Conservation (phyloP, 2,113 vertebrate genomes). For the Proterorhinus semilunaris region DNA sequence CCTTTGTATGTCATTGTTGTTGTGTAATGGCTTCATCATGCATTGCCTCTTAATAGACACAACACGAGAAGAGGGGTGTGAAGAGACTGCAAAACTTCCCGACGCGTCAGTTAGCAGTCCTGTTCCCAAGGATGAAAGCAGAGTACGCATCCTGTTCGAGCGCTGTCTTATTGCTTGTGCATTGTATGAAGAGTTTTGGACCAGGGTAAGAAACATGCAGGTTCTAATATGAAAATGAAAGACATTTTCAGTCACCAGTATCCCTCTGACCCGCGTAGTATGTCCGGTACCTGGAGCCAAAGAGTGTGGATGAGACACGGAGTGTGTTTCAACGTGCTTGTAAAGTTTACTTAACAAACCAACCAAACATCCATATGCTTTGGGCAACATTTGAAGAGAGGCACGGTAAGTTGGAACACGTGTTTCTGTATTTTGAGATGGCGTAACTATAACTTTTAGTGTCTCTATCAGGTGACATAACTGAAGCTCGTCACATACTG, state of each 20-base stretch:
- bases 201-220: constrained; percentile 69
- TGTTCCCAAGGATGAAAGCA: constrained; percentile 54
- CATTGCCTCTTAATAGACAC: constrained; percentile 26
- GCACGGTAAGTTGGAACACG: constrained; percentile 70
- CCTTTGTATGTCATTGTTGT: background rate
- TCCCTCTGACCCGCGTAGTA: constrained; percentile 67
- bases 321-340: constrained; percentile 81
- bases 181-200: constrained; percentile 87
- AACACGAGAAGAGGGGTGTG: constrained; percentile 41
- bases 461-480: constrained; percentile 68
- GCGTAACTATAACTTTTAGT: background rate
- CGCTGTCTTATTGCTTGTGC: constrained; percentile 86
- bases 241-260: background rate
- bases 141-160: constrained; percentile 81
- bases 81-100: constrained; percentile 26
- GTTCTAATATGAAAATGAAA: too few relatives aligned
- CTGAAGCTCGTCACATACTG: constrained; percentile 75
- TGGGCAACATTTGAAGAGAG: constrained; percentile 87
- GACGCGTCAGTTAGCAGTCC: constrained; percentile 24
- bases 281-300: constrained; percentile 77
- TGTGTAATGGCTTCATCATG: background rate
- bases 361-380: constrained; percentile 82
- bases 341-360: constrained; percentile 77
- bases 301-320: constrained; percentile 72
- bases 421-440: background rate